Percentiles rank a stretch among this genome's conserved stretches.
Conservation (phyloP, 1,140 invertebrate genomes). For the fruit fly (Drosophila melanogaster) region Release_6_plus_ISO1_MT NT_037436.4:635501-636000, state of each 20-base stretch:
- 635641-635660: conserved; percentile 51
- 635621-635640: conserved; percentile 51
- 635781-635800: conserved; percentile 32
- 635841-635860: conserved; percentile 68
- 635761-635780: conserved; percentile 39
- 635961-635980: background rate
- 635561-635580: conserved; percentile 17
- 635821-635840: conserved; percentile 54
- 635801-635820: conserved; percentile 63
- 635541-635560: conserved; percentile 42
- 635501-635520: conserved; percentile 83
- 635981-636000: background rate
- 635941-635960: background rate
- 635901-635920: conserved; percentile 25
- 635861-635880: conserved; percentile 54
- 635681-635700: background rate
- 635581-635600: conserved; percentile 72
- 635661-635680: conserved; percentile 22
- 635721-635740: background rate
- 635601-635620: conserved; percentile 79
- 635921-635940: conserved; percentile 2
- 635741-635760: conserved; percentile 59
- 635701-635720: background rate
- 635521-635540: conserved; percentile 29
- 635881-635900: conserved; percentile 15